A percentile compares a stretch with the other conserved stretches of the same genome.
Conservation (phyloP, 2,797 vertebrate genomes). For the Clarias laeviceps region DNA sequence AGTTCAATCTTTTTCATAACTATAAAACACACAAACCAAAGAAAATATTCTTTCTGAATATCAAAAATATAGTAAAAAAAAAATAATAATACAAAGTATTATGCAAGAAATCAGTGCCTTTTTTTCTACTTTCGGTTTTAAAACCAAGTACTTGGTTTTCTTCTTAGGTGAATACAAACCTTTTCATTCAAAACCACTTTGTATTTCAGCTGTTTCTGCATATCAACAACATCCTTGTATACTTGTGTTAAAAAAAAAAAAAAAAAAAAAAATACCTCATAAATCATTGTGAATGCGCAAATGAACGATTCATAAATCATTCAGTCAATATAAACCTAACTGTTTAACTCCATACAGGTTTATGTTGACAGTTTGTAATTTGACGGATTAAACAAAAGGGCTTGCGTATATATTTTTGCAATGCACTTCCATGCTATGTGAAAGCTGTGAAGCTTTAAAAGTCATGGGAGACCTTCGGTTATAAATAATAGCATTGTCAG, state of each 20-base stretch:
- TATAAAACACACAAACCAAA: conserved; percentile 22
- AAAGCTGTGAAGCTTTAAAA: background rate
- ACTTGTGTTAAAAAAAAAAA: background rate
- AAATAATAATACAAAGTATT: conserved; percentile 7
- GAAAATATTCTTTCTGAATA: conserved; percentile 32
- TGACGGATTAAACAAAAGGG: background rate
- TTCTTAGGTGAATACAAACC: background rate
- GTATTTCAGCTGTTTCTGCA: background rate
- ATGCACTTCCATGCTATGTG: background rate
- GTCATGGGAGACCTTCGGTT: background rate
- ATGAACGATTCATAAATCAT: background rate
- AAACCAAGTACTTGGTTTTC: background rate
- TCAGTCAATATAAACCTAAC: background rate
- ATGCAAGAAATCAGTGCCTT: conserved; percentile 36
- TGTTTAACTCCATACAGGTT: background rate
- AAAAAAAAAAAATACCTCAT: background rate
- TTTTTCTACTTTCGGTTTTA: background rate
- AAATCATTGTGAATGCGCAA: background rate
- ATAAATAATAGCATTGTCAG: conserved; percentile 23
- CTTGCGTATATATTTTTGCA: background rate
- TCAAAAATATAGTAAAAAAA: conserved; percentile 33
- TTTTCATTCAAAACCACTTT: conserved; percentile 4
- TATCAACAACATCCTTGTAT: background rate
- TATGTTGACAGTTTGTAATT: background rate
- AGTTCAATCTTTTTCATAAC: conserved; percentile 5